Evolutionary conservation across 2,888 invertebrate genomes (phyloP), one percentile per base, ranked within the genome.

Genomic region (Amphiduros pacificus): DNA sequence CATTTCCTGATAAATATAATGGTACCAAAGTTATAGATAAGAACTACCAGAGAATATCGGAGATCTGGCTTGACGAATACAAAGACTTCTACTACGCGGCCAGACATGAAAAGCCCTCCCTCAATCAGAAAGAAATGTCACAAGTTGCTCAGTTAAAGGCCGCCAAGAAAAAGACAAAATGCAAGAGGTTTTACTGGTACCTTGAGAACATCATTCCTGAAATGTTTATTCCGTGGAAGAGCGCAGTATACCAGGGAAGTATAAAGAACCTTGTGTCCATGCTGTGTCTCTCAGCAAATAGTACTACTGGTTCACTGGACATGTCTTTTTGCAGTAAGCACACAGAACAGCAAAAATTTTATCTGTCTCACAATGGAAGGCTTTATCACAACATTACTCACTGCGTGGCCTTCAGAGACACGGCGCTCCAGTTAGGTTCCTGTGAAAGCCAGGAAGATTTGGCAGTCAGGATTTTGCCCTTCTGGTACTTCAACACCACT

Each of bases 21-120:
- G 94, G 95, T 57, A 27, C 20, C 9, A 20, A 20, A 11, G 86
- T 97, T 66, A 91, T 93, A 83, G 89, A 92, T 80, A 54, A 54
- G 31, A 97, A 97, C 85, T 94, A 94, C 28, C 91, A 97, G 69
- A 89, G 97, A 72, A 86, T 98, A 78, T 95, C 96, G 63, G 92
- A 93, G 87, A 92, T 72, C n/a, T 97, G 73, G 73, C 55, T 73
- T 64, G 73, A 69, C 55, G 64, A 72, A 24, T 74, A 71, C 84
- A 90, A 94, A 74, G 90, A 94, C 83, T 96, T 97, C 85, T 98
- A 97, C 84, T 98, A 94, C 84, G 94, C 96, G 28, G 14, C 41
- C 14, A 55, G n/a, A 44, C 6, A n/a, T n/a, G 22, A 22, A 17
- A 20, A 9, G n/a, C 44, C 44, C 5, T 44, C n/a, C n/a, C n/a